Base-by-base conservation (phyloP, 1,140 invertebrate species). In the Schlechtendalia chinensis region DNA sequence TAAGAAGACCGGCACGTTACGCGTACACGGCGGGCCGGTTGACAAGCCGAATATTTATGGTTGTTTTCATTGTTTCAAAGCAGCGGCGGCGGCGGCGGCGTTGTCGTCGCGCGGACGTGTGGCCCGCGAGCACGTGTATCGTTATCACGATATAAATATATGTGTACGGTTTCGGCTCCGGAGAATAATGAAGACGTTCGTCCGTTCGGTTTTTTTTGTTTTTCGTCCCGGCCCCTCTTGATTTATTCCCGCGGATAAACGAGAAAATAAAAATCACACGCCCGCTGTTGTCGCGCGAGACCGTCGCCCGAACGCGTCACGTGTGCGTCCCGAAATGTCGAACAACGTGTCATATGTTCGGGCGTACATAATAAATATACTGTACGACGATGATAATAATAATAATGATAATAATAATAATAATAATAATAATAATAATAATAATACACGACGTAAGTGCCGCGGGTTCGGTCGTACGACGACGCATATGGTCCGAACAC, bases 31-130 rank as follows among this genome's bases (percentile, higher is more conserved):
- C n/a, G n/a, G n/a, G n/a, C n/a, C 5, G 16, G 71, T 56, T 58
- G 71, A 32, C 67, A 74, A 45, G 32, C 53, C 14, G 72, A 77
- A 77, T 75, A 75, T 77, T 77, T 77, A 77, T 77, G 54, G 10
- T 32, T 16, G 0, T 59, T 56, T 77, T 29, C 54, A 77, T 77
- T 22, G 72, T 77, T n/a, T 39, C 54, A 14, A 45, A 77, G 58
- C 59, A 39, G 8, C n/a, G n/a, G n/a, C n/a, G n/a, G n/a, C n/a
- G n/a, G n/a, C n/a, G n/a, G n/a, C n/a, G n/a, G n/a, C 29, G 6
- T 75, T 5, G 8, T n/a, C 11, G n/a, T n/a, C 39, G 39, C 22
- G 12, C 65, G 0, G 32, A n/a, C 16, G 29, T 22, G 16, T 22
- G 65, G 32, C 32, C 6, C 67, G 0, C 12, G 19, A 14, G 63